These are phyloP conservation scores for Sakesphorus luctuosus DNA, from an alignment of 2,113 vertebrate genomes.

Conservation along the genomic window DNA sequence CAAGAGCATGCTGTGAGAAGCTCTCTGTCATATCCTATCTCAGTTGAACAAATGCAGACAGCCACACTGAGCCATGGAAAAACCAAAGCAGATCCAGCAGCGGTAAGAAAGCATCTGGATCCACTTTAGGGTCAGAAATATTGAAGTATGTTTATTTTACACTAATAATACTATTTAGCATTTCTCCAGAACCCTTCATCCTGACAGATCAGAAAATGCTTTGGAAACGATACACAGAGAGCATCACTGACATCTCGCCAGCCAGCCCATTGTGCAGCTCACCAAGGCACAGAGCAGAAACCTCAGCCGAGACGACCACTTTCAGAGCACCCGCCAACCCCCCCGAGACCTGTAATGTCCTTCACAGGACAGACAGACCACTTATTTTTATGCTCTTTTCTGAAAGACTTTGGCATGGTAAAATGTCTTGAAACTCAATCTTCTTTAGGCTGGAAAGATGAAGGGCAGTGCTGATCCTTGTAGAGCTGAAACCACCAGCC, in stretches of 20 bases:
- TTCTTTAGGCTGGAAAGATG: neutral
- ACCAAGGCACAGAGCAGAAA: neutral
- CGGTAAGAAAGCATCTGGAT: slow-evolving; percentile 50
- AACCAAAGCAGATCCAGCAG: slow-evolving; percentile 13
- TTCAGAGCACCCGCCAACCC: neutral
- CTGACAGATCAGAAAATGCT: neutral
- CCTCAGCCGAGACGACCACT: rapidly evolving
- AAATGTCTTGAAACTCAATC: slow-evolving; percentile 8
- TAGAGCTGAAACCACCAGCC: neutral
- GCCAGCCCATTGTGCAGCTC: neutral
- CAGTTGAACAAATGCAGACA: neutral
- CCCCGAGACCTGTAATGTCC: neutral
- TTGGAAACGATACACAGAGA: neutral
- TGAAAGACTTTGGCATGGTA: neutral
- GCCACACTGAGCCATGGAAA: neutral
- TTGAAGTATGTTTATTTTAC: slow-evolving; percentile 50
- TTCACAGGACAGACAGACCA: neutral
- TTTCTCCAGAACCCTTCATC: slow-evolving; percentile 28
- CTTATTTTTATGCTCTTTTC: neutral
- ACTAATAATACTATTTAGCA: slow-evolving; percentile 45
- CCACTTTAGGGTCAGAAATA: slow-evolving; percentile 47
- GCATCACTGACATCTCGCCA: neutral
- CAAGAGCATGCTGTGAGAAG: slow-evolving; percentile 1
- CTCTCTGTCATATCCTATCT: slow-evolving; percentile 22
- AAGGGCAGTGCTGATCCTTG: neutral